These are phyloP conservation scores for Pelagia noctiluca DNA, from an alignment of 30 jellyfish, hydroid and myxozoan species.

Conservation along the genomic window DNA sequence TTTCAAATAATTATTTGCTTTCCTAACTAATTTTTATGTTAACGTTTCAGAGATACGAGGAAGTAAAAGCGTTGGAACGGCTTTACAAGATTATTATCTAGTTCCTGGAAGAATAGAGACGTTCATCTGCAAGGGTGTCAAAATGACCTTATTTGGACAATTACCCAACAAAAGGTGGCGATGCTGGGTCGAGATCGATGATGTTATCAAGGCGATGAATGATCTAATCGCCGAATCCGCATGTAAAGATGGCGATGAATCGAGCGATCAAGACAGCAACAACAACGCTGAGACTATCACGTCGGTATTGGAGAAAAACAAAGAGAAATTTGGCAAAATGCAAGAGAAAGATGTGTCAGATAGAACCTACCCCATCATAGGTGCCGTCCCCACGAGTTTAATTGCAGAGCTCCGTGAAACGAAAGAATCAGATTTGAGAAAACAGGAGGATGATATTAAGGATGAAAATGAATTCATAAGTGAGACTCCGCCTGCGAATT, in stretches of 20 bases:
- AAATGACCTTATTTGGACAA: constrained; percentile 87
- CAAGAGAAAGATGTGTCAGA: constrained; percentile 17
- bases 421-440: not conserved
- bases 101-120: constrained; percentile 90
- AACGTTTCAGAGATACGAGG: constrained; percentile 54
- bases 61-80: constrained; percentile 49
- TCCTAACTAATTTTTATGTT: too few relatives aligned
- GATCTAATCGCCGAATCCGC: constrained; percentile 58
- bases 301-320: constrained; percentile 38
- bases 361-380: constrained; percentile 69
- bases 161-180: constrained; percentile 90
- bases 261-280: constrained; percentile 1
- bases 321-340: not conserved
- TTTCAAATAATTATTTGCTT: too few relatives aligned
- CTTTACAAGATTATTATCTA: constrained; percentile 75
- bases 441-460: not conserved
- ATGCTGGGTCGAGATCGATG: constrained; percentile 85
- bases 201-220: constrained; percentile 73
- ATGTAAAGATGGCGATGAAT: constrained; percentile 5
- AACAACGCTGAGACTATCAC: constrained; percentile 19
- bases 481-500: constrained; percentile 64
- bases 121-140: constrained; percentile 75
- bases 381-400: constrained; percentile 69
- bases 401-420: constrained; percentile 48
- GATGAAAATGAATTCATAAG: constrained; percentile 21